A percentile compares a stretch with the other conserved stretches of the same genome.
Conservation (phyloP, 2,113 vertebrate genomes). For the Melanotaenia duboulayi region DNA sequence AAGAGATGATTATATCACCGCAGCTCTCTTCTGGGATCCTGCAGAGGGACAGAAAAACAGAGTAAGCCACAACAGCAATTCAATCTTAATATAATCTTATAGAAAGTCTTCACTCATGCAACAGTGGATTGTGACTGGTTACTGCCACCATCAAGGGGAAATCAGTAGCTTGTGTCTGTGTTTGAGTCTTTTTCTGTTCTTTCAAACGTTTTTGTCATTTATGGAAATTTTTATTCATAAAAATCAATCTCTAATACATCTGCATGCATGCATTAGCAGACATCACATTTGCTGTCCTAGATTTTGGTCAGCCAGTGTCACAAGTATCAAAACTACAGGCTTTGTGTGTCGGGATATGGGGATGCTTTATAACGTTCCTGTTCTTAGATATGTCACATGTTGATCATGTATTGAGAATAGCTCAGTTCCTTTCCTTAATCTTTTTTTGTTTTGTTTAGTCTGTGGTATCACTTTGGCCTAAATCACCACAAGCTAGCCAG, state of each 20-base stretch:
- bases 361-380: conserved; percentile 8
- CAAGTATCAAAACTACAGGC: conserved; percentile 2
- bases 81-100: conserved; percentile 21
- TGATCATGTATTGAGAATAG: conserved; percentile 40
- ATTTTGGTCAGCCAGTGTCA: conserved; percentile 32
- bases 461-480: conserved; percentile 50
- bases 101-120: conserved; percentile 76
- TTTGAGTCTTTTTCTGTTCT: background rate
- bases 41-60: conserved; percentile 54
- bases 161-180: conserved; percentile 1
- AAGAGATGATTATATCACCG: conserved; percentile 76
- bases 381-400: conserved; percentile 35
- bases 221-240: background rate
- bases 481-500: conserved; percentile 59
- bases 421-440: conserved; percentile 44
- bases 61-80: conserved; percentile 49
- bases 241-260: conserved; percentile 12
- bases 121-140: conserved; percentile 77
- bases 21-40: conserved; percentile 81
- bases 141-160: conserved; percentile 57
- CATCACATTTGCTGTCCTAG: conserved; percentile 50
- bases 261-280: conserved; percentile 69
- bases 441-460: conserved; percentile 28
- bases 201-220: background rate
- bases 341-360: conserved; percentile 26